phyloP scores from a whole-genome alignment of 2,888 invertebrate species.

The Schizotus pectinicornis region DNA sequence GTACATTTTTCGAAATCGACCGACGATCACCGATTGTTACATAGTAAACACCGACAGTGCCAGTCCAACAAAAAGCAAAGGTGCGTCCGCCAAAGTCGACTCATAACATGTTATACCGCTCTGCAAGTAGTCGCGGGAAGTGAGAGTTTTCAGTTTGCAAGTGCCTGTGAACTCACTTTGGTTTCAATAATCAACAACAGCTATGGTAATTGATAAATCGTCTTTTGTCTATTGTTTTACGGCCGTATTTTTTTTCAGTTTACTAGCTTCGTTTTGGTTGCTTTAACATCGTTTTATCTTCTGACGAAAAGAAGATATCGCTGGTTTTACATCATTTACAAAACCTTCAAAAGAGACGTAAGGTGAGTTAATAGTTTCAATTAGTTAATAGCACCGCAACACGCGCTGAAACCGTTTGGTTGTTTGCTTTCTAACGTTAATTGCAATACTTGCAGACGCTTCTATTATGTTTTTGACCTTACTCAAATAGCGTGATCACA shows the following conservation, averaged over 20 bases:
- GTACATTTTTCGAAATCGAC: slow-evolving; percentile 7
- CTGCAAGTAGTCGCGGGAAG: too few species aligned
- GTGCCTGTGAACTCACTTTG: neutral
- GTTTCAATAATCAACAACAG: neutral
- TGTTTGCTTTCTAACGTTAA: neutral
- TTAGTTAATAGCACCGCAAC: neutral
- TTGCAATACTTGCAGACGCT: neutral
- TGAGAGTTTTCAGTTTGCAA: neutral
- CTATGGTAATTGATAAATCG: neutral
- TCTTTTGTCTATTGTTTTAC: neutral
- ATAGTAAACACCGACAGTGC: neutral
- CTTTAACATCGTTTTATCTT: slow-evolving; percentile 28
- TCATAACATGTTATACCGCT: neutral
- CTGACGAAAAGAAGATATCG: slow-evolving; percentile 41
- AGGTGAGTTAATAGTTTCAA: slow-evolving; percentile 62
- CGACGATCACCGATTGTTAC: slow-evolving; percentile 20
- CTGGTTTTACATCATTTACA: slow-evolving; percentile 66
- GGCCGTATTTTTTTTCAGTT: slow-evolving; percentile 18
- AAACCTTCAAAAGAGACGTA: slow-evolving; percentile 70
- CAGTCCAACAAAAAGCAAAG: neutral
- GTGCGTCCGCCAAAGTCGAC: neutral
- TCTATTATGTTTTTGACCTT: neutral
- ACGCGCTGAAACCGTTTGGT: neutral
- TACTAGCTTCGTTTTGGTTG: slow-evolving; percentile 7
- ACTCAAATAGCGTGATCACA: neutral